Evolutionary conservation across 2,797 vertebrate species (phyloP).

Genomic region (Leptatherina wallacei): DNA sequence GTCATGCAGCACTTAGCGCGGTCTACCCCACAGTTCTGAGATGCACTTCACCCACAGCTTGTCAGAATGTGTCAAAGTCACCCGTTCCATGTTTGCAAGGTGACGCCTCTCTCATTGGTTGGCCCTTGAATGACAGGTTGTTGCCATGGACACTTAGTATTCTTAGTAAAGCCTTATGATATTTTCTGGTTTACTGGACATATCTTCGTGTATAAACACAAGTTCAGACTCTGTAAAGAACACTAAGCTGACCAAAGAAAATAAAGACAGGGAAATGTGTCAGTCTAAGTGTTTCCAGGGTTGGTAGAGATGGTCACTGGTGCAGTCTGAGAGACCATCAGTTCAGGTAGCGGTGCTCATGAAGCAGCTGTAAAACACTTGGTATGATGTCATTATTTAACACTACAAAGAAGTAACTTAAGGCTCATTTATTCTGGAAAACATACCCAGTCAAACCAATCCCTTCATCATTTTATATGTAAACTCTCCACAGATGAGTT

Average conservation of each 20-base stretch:
- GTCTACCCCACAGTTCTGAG: slow-evolving; percentile 47
- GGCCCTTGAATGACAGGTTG: slow-evolving; percentile 28
- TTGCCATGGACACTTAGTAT: slow-evolving; percentile 48
- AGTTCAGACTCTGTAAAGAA: slow-evolving; percentile 63
- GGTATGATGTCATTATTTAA: slow-evolving; percentile 76
- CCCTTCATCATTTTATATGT: slow-evolving; percentile 54
- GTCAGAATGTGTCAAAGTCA: slow-evolving; percentile 60
- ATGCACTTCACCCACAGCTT: slow-evolving; percentile 50
- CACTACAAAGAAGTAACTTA: slow-evolving; percentile 42
- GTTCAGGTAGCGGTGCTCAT: slow-evolving; percentile 48
- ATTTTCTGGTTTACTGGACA: slow-evolving; percentile 47
- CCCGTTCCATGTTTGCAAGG: slow-evolving; percentile 46
- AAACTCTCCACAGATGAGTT: slow-evolving; percentile 57
- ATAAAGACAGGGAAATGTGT: slow-evolving; percentile 65
- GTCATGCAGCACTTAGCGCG: slow-evolving; percentile 54
- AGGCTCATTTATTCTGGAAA: slow-evolving; percentile 66
- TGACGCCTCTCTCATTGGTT: slow-evolving; percentile 35
- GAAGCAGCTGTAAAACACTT: slow-evolving; percentile 66
- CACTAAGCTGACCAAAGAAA: slow-evolving; percentile 69
- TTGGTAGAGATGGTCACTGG: slow-evolving; percentile 47
- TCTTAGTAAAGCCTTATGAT: slow-evolving; percentile 56
- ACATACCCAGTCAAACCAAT: slow-evolving; percentile 60
- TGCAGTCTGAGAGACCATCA: slow-evolving; percentile 40
- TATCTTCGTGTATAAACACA: slow-evolving; percentile 68
- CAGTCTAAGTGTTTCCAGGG: slow-evolving; percentile 70